Evolutionary conservation across 2,113 vertebrate species (phyloP), one percentile per base, ranked within the genome.

Genomic region (Oreochromis niloticus): DNA sequence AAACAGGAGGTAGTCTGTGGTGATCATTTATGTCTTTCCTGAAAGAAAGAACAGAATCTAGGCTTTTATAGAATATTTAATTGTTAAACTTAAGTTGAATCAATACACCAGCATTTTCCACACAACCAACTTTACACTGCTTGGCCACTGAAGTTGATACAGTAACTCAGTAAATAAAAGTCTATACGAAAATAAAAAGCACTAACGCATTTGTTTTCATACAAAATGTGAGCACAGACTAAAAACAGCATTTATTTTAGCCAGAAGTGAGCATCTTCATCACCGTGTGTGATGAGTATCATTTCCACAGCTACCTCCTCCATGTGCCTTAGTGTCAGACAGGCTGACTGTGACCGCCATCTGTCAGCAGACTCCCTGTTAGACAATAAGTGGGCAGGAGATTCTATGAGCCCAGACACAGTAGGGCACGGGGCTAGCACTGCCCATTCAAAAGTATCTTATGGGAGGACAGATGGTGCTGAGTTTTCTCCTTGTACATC

Each of bases 391-490:
- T 41, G 84, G 55, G 56, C 22, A 13, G 19, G 50, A 78, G 80
- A 22, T 81, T 89, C 68, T 55, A 6, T 4, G 63, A 75, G 87
- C 80, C 59, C 87, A 57, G 73, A 87, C 66, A 68, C 61, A 27
- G 24, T 39, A 59, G 85, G 87, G 46, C 86, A 71, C 19, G 19
- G 24, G 27, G n/a, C 57, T 87, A 88, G 89, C 80, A 85, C 83
- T 89, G 87, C 86, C 89, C 91, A 89, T 89, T 91, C 85, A 90
- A 89, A 88, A 91, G 91, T 50, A 83, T 90, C 86, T 91, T 83
- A 90, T 83, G 81, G 87, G 85, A 88, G 89, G 88, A 89, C 94
- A 96, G 94, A 95, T 96, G 94, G 95, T 83, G 86, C 55, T 4
- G 84, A 80, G 81, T 57, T 84, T 90, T 91, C 88, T 89, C 89